These are phyloP conservation scores for Spodoptera picta DNA, from an alignment of 2,888 invertebrate species.

Conservation along the genomic window DNA sequence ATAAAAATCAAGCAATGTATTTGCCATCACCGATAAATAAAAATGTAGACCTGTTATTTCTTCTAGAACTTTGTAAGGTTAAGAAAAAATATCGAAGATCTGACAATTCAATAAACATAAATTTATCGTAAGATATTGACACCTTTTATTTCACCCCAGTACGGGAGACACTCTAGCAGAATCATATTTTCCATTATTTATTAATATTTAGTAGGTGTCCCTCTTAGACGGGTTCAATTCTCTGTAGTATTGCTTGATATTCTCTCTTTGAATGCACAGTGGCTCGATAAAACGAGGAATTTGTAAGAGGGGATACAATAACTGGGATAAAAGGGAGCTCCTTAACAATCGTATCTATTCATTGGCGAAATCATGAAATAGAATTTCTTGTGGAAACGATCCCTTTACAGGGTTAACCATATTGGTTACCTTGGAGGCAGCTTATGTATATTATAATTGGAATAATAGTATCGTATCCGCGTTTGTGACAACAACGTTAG, in stretches of 20 bases:
- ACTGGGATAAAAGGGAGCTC: constrained; percentile 67
- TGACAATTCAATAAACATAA: constrained; percentile 22
- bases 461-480: too few relatives aligned
- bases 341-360: constrained; percentile 75
- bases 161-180: constrained; percentile 8
- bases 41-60: too few relatives aligned
- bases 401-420: constrained; percentile 41
- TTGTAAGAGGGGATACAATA: constrained; percentile 71
- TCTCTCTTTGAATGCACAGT: constrained; percentile 66
- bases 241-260: constrained; percentile 59
- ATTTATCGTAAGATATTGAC: constrained; percentile 10
- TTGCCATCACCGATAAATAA: too few relatives aligned
- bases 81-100: background rate
- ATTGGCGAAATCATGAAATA: constrained; percentile 62
- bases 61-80: too few relatives aligned
- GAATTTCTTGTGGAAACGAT: constrained; percentile 48
- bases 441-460: constrained; percentile 26
- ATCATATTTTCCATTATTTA: constrained; percentile 32
- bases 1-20: too few relatives aligned
- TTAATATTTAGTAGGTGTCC: constrained; percentile 60
- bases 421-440: constrained; percentile 42
- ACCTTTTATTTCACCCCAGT: constrained; percentile 13
- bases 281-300: constrained; percentile 66
- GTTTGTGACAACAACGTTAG: too few relatives aligned
- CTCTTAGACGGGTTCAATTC: constrained; percentile 53